These are phyloP conservation scores for Bettongia penicillata DNA, from an alignment of 2,113 vertebrate species.

Conservation along the genomic window DNA sequence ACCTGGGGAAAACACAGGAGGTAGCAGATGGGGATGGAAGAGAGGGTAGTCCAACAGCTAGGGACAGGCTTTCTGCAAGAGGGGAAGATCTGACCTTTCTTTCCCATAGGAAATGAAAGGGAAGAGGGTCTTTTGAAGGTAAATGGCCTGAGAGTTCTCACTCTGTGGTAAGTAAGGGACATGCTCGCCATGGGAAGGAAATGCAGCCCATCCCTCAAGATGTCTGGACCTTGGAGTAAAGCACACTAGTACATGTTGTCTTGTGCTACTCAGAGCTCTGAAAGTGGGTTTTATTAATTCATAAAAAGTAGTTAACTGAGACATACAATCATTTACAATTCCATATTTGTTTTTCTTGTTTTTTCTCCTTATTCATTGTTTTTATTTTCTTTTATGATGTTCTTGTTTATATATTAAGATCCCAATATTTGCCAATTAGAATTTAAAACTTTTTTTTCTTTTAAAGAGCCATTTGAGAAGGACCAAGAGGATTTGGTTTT, in stretches of 20 bases:
- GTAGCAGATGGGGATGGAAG: background rate
- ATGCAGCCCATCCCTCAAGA: background rate
- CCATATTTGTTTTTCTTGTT: background rate
- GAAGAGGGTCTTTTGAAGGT: background rate
- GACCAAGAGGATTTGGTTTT: background rate
- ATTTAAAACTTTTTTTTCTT: background rate
- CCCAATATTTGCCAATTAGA: background rate
- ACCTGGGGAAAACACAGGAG: background rate
- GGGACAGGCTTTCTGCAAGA: background rate
- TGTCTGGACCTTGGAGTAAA: background rate
- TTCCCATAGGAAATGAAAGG: background rate
- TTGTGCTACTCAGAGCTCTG: background rate
- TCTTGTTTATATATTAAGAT: background rate
- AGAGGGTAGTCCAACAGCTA: background rate
- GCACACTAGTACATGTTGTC: background rate
- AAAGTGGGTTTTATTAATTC: background rate
- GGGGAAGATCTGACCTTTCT: background rate
- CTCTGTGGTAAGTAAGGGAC: background rate
- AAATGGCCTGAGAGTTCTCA: background rate
- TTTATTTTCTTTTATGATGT: background rate
- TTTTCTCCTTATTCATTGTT: background rate
- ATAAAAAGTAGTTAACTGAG: background rate
- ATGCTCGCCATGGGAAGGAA: too few species aligned
- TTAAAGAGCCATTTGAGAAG: background rate
- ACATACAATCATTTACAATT: background rate